A percentile compares a stretch with the other conserved stretches of the same genome.
These are phyloP conservation scores for Aspiorhynchus laticeps DNA, from an alignment of 2,113 vertebrate species.

Conservation along the genomic window DNA sequence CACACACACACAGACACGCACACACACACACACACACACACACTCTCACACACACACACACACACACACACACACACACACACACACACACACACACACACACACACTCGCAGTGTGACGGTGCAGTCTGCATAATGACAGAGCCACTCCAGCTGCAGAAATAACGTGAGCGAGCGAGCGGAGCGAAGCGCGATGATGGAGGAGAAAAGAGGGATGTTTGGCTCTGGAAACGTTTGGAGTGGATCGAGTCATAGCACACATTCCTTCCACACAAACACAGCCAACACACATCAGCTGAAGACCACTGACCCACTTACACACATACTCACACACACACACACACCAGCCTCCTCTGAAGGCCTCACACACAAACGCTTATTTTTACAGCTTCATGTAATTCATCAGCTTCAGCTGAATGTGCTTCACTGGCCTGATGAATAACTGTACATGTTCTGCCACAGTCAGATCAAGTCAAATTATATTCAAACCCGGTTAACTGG, in stretches of 20 bases:
- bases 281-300: conserved; percentile 42
- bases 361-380: background rate
- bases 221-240: conserved; percentile 56
- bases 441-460: background rate
- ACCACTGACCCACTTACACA: conserved; percentile 65
- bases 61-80: background rate
- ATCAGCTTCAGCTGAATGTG: background rate
- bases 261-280: conserved; percentile 71
- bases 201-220: conserved; percentile 6
- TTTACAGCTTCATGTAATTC: background rate
- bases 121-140: background rate
- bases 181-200: background rate
- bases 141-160: background rate
- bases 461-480: background rate
- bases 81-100: background rate
- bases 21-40: too few species aligned
- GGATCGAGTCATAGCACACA: conserved; percentile 63
- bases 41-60: background rate
- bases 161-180: background rate
- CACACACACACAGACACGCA: too few species aligned
- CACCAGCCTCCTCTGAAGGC: conserved; percentile 1
- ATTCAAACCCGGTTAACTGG: background rate
- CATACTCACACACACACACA: conserved; percentile 58
- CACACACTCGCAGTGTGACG: background rate
- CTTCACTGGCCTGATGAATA: background rate